Evolutionary conservation across 2,113 vertebrate species (phyloP).

Genomic region (Podarcis raffonei): DNA sequence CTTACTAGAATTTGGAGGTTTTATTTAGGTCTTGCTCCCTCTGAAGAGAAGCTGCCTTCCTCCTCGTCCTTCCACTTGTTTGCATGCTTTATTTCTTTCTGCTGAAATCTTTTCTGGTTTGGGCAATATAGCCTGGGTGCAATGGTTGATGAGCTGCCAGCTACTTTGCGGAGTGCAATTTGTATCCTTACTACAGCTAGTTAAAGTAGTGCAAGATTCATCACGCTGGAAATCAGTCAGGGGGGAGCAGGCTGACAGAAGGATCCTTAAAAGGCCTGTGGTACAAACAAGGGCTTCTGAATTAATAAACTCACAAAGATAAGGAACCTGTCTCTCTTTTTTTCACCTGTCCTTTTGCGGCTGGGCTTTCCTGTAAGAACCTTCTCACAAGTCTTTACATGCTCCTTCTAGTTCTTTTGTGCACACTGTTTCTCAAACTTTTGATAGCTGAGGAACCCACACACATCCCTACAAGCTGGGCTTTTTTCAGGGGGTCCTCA

Average conservation of each 20-base stretch:
- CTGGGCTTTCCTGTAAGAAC: not conserved
- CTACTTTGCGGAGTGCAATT: not conserved
- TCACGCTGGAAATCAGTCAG: slow-evolving; percentile 14
- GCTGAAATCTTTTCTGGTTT: not conserved
- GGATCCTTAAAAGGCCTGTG: slow-evolving; percentile 22
- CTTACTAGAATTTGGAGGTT: not conserved
- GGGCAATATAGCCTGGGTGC: not conserved
- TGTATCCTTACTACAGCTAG: slow-evolving; percentile 20
- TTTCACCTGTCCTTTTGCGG: not conserved
- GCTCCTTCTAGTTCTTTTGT: not conserved
- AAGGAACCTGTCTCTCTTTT: not conserved
- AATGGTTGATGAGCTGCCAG: slow-evolving; percentile 30
- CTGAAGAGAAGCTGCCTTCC: no score
- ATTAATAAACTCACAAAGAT: not conserved
- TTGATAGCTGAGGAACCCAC: not conserved
- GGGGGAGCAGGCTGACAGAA: slow-evolving; percentile 12
- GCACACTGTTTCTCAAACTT: not conserved
- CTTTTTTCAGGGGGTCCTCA: no score
- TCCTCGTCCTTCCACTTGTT: not conserved
- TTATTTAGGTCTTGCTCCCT: not conserved
- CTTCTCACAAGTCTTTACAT: not conserved
- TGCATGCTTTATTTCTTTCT: not conserved
- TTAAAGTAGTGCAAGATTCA: slow-evolving; percentile 21
- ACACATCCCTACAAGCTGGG: no score
- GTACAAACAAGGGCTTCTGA: not conserved